These are phyloP conservation scores for Equus quagga DNA, from an alignment of 2,113 vertebrate genomes.

Conservation along the genomic window DNA sequence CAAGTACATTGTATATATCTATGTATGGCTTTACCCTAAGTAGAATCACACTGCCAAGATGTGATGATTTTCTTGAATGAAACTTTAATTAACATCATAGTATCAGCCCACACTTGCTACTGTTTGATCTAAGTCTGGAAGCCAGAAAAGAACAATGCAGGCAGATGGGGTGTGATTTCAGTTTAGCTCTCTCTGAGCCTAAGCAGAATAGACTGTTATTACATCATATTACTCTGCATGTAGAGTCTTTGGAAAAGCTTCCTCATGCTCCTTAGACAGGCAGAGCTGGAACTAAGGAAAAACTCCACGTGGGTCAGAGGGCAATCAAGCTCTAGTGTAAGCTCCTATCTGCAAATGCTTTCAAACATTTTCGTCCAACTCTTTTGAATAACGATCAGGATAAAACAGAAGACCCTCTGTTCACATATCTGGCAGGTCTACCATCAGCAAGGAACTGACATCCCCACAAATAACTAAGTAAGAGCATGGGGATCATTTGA, in stretches of 20 bases:
- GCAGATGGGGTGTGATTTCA: constrained; percentile 46
- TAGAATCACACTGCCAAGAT: neutral
- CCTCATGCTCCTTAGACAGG: constrained; percentile 71
- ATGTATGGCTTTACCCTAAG: neutral
- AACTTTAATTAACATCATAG: constrained; percentile 61
- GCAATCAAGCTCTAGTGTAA: constrained; percentile 79
- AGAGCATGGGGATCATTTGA: constrained; percentile 58
- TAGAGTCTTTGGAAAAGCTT: constrained; percentile 83
- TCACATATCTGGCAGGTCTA: constrained; percentile 63
- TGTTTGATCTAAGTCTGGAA: constrained; percentile 56
- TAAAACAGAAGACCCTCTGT: constrained; percentile 86
- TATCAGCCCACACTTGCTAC: constrained; percentile 47
- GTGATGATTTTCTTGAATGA: constrained; percentile 26
- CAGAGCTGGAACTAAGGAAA: constrained; percentile 80
- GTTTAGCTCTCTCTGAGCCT: neutral
- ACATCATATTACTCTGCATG: constrained; percentile 60
- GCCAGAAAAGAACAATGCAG: constrained; percentile 62
- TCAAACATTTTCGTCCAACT: constrained; percentile 74
- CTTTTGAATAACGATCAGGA: constrained; percentile 86
- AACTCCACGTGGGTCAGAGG: constrained; percentile 82
- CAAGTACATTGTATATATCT: neutral
- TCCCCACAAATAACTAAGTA: constrained; percentile 58
- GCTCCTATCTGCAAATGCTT: constrained; percentile 76
- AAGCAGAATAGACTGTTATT: constrained; percentile 62
- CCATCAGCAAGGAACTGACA: constrained; percentile 62